Evolutionary conservation across 2,113 vertebrate genomes (phyloP).

Genomic region (Hippocampus barbouri): DNA sequence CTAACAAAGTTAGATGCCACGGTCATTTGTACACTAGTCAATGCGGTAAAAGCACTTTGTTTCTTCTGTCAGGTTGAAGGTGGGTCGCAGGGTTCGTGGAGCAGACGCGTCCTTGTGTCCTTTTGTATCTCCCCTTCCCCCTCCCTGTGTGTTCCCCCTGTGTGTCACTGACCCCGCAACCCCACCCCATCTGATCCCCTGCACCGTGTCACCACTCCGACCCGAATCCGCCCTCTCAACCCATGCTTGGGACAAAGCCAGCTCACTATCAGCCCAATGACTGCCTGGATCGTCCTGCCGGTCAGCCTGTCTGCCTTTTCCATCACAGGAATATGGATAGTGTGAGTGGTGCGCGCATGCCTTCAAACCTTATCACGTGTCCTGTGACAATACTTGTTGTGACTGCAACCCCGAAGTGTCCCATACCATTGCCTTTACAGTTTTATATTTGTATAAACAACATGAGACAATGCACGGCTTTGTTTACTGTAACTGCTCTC

Average conservation of each 20-base stretch:
- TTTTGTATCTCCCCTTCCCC: slow-evolving; percentile 66
- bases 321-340: slow-evolving; percentile 95
- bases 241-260: slow-evolving; percentile 74
- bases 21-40: not conserved
- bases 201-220: slow-evolving; percentile 44
- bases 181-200: slow-evolving; percentile 43
- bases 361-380: not conserved
- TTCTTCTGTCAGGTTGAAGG: slow-evolving; percentile 43
- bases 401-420: too few species aligned
- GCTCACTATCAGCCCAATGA: slow-evolving; percentile 84
- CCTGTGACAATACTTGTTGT: not conserved
- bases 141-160: slow-evolving; percentile 52
- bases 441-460: too few species aligned
- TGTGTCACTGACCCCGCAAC: slow-evolving; percentile 61
- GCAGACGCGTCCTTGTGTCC: slow-evolving; percentile 54
- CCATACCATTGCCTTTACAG: too few species aligned
- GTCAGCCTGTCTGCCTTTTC: slow-evolving; percentile 90
- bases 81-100: slow-evolving; percentile 52
- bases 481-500: too few species aligned
- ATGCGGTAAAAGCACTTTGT: not conserved
- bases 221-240: slow-evolving; percentile 59
- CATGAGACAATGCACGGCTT: too few species aligned
- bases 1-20: not conserved
- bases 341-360: slow-evolving; percentile 76
- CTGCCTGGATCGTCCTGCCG: slow-evolving; percentile 92